Base-by-base conservation (phyloP, 2,888 invertebrate genomes). In the Choristoneura rosaceana region DNA sequence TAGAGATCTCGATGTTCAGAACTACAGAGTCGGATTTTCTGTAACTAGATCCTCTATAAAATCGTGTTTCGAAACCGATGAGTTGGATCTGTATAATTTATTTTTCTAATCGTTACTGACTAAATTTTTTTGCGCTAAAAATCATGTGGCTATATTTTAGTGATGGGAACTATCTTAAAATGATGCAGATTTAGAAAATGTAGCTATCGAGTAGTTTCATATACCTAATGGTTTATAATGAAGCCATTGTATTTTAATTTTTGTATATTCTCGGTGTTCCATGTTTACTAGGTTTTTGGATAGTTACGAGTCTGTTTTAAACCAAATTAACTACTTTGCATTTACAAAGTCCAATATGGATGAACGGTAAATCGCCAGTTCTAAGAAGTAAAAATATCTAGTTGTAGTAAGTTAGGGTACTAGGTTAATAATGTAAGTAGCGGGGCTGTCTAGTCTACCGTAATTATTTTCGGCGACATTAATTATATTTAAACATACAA, bases 121-220 rank as follows among this genome's bases (percentile, higher is more conserved):
- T 17, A 68, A 67, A 33, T 12, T 63, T 58, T 52, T 67, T 47
- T 64, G 63, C 34, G 34, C 33, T 34, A 10, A 50, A 63, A 74
- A 71, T 71, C 68, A 68, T 70, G 70, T 66, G 69, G 60, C 62
- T 61, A 69, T 69, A 69, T 43, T 59, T 67, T 70, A 59, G 65
- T 69, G 38, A 66, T 55, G 62, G 67, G 47, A 62, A 71, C 71
- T 71, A 47, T 58, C 61, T 61, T 67, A 33, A 55, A 60, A 66
- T 41, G 61, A 71, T 47, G 38, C 33, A 47, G 12, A 3, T n/a
- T 63, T 41, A 41, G 38, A 33, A 41, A 41, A 52, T 62, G 61
- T 47, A 62, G 45, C 67, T 66, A 17, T 33, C n/a, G 50, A 64
- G 34, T 34, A 7, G 34, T 63, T 63, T 43, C 14, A 10, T n/a